phyloP scores from a whole-genome alignment of 2,113 vertebrate genomes.

The Microtus pennsylvanicus region DNA sequence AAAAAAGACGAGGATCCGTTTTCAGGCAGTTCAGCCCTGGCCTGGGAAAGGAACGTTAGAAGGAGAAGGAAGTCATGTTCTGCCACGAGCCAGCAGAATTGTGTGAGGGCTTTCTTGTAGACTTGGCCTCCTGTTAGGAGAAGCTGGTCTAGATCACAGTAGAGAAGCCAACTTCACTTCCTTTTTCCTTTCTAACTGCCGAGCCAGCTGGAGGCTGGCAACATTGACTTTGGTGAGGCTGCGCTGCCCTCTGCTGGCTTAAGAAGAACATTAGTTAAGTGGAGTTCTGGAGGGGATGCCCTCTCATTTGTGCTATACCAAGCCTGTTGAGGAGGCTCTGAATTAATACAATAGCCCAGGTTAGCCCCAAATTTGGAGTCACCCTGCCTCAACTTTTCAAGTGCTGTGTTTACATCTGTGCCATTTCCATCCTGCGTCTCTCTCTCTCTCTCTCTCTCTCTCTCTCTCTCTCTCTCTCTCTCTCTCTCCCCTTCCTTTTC shows the following conservation, averaged over 20 bases:
- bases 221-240: slow-evolving; percentile 28
- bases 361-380: neutral
- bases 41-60: neutral
- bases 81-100: neutral
- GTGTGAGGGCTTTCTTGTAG: slow-evolving; percentile 18
- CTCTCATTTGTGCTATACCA: neutral
- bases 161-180: neutral
- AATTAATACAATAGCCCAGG: neutral
- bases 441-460: neutral
- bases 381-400: neutral
- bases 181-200: neutral
- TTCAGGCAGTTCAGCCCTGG: neutral
- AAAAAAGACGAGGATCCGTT: neutral
- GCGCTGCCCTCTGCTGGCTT: slow-evolving; percentile 76
- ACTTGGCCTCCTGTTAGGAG: slow-evolving; percentile 2
- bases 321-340: neutral
- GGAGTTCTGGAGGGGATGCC: neutral
- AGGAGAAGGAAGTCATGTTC: neutral
- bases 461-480: too few relatives aligned
- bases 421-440: neutral
- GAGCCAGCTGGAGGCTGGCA: neutral
- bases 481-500: too few relatives aligned
- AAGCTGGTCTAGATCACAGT: slow-evolving; percentile 13
- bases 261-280: neutral
- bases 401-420: neutral